These are phyloP conservation scores for Poecilia wingei DNA, from an alignment of 2,797 vertebrate species.

Conservation along the genomic window DNA sequence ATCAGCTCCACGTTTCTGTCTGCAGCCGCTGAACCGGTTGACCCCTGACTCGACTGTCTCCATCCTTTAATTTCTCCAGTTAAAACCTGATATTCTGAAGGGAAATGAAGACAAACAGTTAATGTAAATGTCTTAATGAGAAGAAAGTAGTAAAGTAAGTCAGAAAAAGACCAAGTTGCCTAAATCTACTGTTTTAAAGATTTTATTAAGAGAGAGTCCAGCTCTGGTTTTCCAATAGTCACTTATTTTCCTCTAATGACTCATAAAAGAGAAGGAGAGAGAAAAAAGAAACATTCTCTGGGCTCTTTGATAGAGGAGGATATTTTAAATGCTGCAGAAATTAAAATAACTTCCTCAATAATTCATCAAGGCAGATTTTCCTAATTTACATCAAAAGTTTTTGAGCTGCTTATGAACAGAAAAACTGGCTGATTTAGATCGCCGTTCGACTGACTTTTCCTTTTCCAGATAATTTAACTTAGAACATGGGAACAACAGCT, in stretches of 20 bases:
- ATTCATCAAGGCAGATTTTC: not conserved
- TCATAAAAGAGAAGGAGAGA: not conserved
- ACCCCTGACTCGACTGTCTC: slow-evolving; percentile 20
- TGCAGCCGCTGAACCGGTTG: slow-evolving; percentile 36
- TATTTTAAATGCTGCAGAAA: not conserved
- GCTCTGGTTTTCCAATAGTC: not conserved
- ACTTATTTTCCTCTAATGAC: not conserved
- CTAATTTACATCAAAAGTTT: no score
- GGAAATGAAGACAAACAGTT: not conserved
- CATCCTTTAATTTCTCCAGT: slow-evolving; percentile 6
- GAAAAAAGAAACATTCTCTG: not conserved
- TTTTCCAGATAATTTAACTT: no score
- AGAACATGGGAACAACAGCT: no score
- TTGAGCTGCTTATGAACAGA: no score
- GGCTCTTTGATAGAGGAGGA: not conserved
- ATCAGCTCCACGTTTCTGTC: slow-evolving; percentile 28
- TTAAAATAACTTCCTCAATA: not conserved
- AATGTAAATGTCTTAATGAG: not conserved
- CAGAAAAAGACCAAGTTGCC: not conserved
- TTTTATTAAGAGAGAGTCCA: not conserved
- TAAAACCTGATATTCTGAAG: not conserved
- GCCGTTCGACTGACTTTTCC: no score
- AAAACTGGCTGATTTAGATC: no score
- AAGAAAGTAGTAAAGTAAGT: not conserved
- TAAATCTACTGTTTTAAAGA: not conserved